Conservation (phyloP, 2,797 vertebrate species). For the Tenualosa ilisha region DNA sequence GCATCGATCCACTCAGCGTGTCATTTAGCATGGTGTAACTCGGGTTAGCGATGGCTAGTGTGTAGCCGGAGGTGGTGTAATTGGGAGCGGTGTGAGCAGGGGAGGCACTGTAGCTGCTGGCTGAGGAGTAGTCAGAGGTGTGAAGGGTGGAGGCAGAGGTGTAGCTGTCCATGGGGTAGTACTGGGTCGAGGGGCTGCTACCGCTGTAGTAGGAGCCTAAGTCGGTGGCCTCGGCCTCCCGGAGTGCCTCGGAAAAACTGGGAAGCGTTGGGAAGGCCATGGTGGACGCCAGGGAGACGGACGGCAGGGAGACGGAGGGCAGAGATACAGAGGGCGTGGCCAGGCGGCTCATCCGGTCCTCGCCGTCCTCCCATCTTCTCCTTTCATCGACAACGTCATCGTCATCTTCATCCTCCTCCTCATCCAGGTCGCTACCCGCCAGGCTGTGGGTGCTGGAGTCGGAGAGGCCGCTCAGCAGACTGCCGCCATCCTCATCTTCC, state of each 20-base stretch:
- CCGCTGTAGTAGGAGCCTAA: slow-evolving; percentile 75
- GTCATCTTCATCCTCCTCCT: slow-evolving; percentile 84
- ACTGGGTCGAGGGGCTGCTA: slow-evolving; percentile 73
- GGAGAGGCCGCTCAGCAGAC: slow-evolving; percentile 89
- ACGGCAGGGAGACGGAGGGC: slow-evolving; percentile 59
- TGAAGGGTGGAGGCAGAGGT: slow-evolving; percentile 68
- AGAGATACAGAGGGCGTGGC: slow-evolving; percentile 49
- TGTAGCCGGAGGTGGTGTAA: neutral
- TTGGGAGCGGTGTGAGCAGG: neutral
- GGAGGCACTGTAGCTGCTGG: slow-evolving; percentile 1
- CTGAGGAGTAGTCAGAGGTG: neutral
- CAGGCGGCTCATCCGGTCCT: slow-evolving; percentile 65
- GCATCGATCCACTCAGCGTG: neutral
- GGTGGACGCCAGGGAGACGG: slow-evolving; percentile 60
- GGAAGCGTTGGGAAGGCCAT: slow-evolving; percentile 86
- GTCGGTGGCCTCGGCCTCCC: slow-evolving; percentile 74
- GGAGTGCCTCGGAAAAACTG: slow-evolving; percentile 79
- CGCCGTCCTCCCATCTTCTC: slow-evolving; percentile 70
- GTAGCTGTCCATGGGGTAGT: slow-evolving; percentile 81
- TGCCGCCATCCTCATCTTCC: slow-evolving; percentile 82
- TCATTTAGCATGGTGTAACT: neutral
- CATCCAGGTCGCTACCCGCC: slow-evolving; percentile 87
- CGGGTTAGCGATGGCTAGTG: neutral
- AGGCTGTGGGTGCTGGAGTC: slow-evolving; percentile 94
- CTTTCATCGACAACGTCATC: slow-evolving; percentile 83